phyloP scores from a whole-genome alignment of 2,113 vertebrate genomes.

The Coptodon rendalli region DNA sequence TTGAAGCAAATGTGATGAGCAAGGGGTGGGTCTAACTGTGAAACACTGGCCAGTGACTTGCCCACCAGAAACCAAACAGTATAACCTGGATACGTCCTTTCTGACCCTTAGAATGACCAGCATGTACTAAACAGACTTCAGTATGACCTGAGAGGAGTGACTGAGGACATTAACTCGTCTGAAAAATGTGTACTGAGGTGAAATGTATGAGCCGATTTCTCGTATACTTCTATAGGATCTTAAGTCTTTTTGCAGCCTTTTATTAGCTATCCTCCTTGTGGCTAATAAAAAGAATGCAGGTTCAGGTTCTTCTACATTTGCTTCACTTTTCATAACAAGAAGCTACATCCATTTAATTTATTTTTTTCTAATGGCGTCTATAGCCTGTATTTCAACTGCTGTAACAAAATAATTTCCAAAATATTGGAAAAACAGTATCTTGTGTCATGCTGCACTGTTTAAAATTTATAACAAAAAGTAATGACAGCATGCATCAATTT shows the following conservation, averaged over 20 bases:
- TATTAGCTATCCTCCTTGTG: background rate
- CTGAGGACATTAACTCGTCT: background rate
- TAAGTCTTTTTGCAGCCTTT: background rate
- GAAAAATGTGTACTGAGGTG: background rate
- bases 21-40: rapidly evolving
- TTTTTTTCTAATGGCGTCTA: rapidly evolving
- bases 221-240: background rate
- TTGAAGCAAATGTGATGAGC: background rate
- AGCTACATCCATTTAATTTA: background rate
- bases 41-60: background rate
- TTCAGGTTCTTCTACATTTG: background rate
- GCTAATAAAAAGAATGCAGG: background rate
- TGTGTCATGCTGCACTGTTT: background rate
- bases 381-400: background rate
- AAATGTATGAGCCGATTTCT: background rate
- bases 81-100: background rate
- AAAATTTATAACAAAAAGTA: background rate
- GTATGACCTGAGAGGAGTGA: background rate
- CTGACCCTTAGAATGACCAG: background rate
- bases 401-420: background rate
- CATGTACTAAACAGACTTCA: background rate
- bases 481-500: background rate
- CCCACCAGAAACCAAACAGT: background rate
- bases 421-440: background rate
- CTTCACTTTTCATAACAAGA: background rate